Conservation (phyloP, 2,113 vertebrate genomes). For the Phyllopteryx taeniolatus region DNA sequence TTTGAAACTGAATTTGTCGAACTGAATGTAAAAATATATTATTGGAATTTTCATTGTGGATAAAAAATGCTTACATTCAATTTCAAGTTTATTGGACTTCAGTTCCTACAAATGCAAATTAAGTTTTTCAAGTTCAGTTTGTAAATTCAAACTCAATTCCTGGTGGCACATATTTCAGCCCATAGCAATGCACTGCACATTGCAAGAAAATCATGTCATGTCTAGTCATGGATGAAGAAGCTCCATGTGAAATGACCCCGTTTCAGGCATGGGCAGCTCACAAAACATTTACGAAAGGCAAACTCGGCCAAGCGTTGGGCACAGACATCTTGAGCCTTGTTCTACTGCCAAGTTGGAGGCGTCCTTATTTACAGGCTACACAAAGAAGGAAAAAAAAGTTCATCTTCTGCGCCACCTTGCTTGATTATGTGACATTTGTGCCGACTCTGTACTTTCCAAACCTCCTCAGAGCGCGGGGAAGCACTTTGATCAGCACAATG, state of each 20-base stretch:
- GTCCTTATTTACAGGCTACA: constrained; percentile 31
- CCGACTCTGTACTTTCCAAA: constrained; percentile 17
- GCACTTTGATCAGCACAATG: constrained; percentile 39
- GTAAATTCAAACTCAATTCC: too few species aligned
- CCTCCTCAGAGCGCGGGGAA: constrained; percentile 14
- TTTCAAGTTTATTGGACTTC: too few species aligned
- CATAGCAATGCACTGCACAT: neutral
- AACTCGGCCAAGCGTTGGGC: constrained; percentile 3
- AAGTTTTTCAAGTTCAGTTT: too few species aligned
- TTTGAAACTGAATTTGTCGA: too few species aligned
- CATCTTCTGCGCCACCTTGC: constrained; percentile 15
- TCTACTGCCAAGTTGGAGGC: constrained; percentile 7
- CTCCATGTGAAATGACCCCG: neutral
- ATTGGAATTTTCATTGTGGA: too few species aligned
- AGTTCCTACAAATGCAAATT: too few species aligned
- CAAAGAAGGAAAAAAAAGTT: constrained; percentile 14
- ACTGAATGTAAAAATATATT: too few species aligned
- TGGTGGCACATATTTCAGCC: too few species aligned
- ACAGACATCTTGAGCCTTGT: constrained; percentile 18
- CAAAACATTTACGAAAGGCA: neutral
- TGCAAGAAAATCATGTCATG: neutral
- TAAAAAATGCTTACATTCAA: too few species aligned
- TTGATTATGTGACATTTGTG: constrained; percentile 44
- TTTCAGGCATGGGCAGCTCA: neutral
- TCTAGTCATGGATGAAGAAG: neutral